Evolutionary conservation across 30 jellyfish, hydroid and myxozoan genomes (phyloP).

Genomic region (Aurelia aurita complex sp. Pacific): DNA sequence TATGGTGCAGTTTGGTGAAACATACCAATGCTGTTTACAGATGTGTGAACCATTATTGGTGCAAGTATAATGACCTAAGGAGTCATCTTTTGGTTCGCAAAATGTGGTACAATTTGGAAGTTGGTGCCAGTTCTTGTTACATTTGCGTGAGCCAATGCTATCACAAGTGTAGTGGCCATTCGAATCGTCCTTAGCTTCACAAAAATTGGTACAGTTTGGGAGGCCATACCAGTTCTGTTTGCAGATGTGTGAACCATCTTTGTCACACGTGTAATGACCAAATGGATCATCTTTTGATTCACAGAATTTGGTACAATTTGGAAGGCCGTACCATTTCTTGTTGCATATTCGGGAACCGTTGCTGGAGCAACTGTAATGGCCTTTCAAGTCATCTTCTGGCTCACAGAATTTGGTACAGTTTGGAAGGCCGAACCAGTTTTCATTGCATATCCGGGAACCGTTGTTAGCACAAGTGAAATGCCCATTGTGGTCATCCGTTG

Average conservation of each 20-base stretch:
- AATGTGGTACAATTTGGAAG: constrained; percentile 50
- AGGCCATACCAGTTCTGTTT: constrained; percentile 24
- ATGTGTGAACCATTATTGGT: constrained; percentile 6
- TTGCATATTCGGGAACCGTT: constrained; percentile 53
- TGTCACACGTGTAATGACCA: constrained; percentile 49
- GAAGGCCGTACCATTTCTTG: constrained; percentile 33
- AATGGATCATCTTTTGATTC: constrained; percentile 29
- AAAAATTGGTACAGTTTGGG: constrained; percentile 31
- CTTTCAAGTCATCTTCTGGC: constrained; percentile 31
- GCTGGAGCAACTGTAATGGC: constrained; percentile 58
- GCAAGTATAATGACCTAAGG: constrained; percentile 2
- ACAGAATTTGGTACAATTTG: constrained; percentile 47
- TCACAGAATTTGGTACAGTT: constrained; percentile 37
- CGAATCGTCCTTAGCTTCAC: constrained; percentile 15
- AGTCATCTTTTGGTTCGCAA: constrained; percentile 15
- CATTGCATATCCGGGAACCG: constrained; percentile 35
- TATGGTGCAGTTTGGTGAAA: constrained; percentile 17
- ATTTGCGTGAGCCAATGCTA: constrained; percentile 24
- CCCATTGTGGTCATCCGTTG: constrained; percentile 12
- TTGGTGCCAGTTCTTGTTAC: constrained; percentile 48
- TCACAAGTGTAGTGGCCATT: constrained; percentile 58
- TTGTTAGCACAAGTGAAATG: constrained; percentile 29
- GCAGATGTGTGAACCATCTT: constrained; percentile 36
- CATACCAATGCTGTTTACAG: constrained; percentile 3
- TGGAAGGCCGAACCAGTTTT: constrained; percentile 36